These are phyloP conservation scores for Myoxocephalus aenaeus DNA, from an alignment of 2,797 vertebrate genomes.

Conservation along the genomic window DNA sequence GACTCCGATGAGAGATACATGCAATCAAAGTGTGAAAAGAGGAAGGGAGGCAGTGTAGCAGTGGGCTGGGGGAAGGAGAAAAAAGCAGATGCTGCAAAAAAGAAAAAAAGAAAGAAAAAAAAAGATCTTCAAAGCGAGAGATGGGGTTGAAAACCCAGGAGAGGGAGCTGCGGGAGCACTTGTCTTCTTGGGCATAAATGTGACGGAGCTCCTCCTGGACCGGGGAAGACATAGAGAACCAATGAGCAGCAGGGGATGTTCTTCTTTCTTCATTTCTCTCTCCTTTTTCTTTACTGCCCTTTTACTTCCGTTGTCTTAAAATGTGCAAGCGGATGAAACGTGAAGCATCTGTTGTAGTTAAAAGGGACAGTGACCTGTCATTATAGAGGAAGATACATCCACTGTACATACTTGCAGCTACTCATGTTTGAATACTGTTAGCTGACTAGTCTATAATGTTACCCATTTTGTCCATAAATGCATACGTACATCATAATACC, in stretches of 20 bases:
- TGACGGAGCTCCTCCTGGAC: constrained; percentile 80
- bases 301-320: constrained; percentile 45
- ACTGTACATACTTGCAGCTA: neutral
- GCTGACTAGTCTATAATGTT: neutral
- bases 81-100: constrained; percentile 83
- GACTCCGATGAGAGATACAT: constrained; percentile 78
- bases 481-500: neutral
- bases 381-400: constrained; percentile 26
- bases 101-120: constrained; percentile 44
- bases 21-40: constrained; percentile 82
- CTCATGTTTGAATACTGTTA: constrained; percentile 4
- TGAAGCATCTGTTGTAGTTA: constrained; percentile 65
- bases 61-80: constrained; percentile 53
- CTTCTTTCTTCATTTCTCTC: constrained; percentile 47
- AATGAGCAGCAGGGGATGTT: constrained; percentile 65
- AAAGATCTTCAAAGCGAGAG: constrained; percentile 79
- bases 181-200: constrained; percentile 79
- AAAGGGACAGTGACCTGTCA: constrained; percentile 54
- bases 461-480: neutral
- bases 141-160: constrained; percentile 79
- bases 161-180: constrained; percentile 76
- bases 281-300: constrained; percentile 28
- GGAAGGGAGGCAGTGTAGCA: constrained; percentile 64
- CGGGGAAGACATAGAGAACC: constrained; percentile 62
- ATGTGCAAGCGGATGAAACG: constrained; percentile 34